Base-by-base conservation (phyloP, 2,888 invertebrate genomes). In the Eupithecia subumbrata region DNA sequence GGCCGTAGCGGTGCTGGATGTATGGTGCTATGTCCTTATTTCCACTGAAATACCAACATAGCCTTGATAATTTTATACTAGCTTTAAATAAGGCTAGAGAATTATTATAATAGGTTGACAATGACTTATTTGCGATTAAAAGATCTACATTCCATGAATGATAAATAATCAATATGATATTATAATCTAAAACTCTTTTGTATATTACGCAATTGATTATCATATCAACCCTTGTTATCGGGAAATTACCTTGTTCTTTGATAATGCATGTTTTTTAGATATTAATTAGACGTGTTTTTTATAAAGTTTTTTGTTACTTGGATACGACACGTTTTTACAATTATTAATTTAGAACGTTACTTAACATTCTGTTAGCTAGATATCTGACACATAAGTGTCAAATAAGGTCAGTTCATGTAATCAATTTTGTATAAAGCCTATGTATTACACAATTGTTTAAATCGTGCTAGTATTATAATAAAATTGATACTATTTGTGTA, bases 251-350 rank as follows among this genome's bases (percentile, higher is more conserved):
- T 78, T 40, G 66, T 70, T 75, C 71, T 81, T 73, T 75, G 88
- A 86, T 87, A 86, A 82, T 83, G 83, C 79, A 76, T 84, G 82
- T 81, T 75, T 82, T 77, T 75, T 80, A 76, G 76, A 80, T 79
- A 82, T 75, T 69, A 80, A 79, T 73, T 68, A 81, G 76, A 82
- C 84, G 85, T 87, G 85, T 83, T 82, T 77, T 71, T 78, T 78
- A n/a, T n/a, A 73, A 73, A 52, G 77, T 75, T 81, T 82, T 84
- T 84, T 74, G 80, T 79, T 81, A 81, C 80, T 84, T 78, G 82
- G 86, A 88, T 87, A 84, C 76, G 83, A 84, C 87, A 89, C 88
- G 79, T 82, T 80, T 79, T 79, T 66, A 0, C 5, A 60, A 76
- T 73, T 30, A 30, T 30, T 56, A 71, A 37, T 70, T 74, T 40